Base-by-base conservation (phyloP, 2,888 invertebrate species). In the Iselma pallidipennis region DNA sequence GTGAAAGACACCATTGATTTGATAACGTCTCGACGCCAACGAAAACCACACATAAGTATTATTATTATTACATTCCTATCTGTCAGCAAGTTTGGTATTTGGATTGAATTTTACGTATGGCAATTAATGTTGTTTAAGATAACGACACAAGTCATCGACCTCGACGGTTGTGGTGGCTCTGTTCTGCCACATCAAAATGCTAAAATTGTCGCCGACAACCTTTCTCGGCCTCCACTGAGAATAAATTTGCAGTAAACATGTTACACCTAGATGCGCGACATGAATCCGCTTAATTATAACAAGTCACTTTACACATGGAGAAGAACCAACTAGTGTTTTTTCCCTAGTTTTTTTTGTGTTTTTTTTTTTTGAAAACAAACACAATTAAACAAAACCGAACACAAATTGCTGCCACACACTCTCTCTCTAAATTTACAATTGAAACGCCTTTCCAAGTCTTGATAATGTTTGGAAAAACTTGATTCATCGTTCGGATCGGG, bases 221-320 rank as follows among this genome's bases (percentile, higher is more conserved):
- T 68, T 68, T 69, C 71, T 55, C 69, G 66, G 68, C 70, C 71
- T 69, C 70, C 66, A 66, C 71, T 68, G 68, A 68, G 76, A 78
- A 78, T 80, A 79, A 80, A 80, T 80, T 79, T 78, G 78, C 78
- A 75, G 74, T 76, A 75, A 78, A 78, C 78, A 78, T 76, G 78
- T 78, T 76, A 76, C 75, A 75, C 74, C 74, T 77, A 78, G 78
- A 77, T 73, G 78, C 74, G 71, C 73, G 74, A 80, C 80, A 79
- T 71, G 77, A 77, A 74, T 77, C 74, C 71, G 72, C 74, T 78
- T 78, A 80, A 78, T 79, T 79, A 78, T 77, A 78, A 78, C 79
- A 76, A 74, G n/a, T n/a, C n/a, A n/a, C 71, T 75, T 76, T 73
- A 73, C 74, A 74, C 68, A 55, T 49, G 45, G 4, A 49, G 31